Evolutionary conservation across 2,888 invertebrate species (phyloP).

Genomic region (Papilio gigon): DNA sequence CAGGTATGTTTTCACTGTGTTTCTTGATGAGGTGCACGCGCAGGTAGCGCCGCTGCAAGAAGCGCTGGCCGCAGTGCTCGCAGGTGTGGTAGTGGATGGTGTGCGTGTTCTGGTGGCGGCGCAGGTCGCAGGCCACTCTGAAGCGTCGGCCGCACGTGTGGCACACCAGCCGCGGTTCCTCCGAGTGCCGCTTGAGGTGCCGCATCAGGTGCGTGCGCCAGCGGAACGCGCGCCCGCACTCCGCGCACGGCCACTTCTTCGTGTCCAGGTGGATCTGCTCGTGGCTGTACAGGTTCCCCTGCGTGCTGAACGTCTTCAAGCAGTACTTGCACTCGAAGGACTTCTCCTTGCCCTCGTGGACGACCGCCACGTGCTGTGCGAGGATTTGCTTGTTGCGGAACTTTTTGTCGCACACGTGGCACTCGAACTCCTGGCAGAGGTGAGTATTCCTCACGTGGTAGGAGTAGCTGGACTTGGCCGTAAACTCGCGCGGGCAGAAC

Average conservation of each 20-base stretch:
- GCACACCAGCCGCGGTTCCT: slow-evolving; percentile 68
- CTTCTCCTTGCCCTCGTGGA: slow-evolving; percentile 57
- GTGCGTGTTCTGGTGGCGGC: slow-evolving; percentile 79
- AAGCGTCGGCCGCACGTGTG: slow-evolving; percentile 76
- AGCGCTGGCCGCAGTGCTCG: slow-evolving; percentile 68
- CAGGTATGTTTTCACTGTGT: slow-evolving; percentile 48
- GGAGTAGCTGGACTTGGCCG: slow-evolving; percentile 75
- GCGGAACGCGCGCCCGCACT: slow-evolving; percentile 70
- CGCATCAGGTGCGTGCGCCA: slow-evolving; percentile 72
- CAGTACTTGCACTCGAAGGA: not conserved
- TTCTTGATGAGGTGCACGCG: slow-evolving; percentile 71
- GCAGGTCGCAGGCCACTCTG: slow-evolving; percentile 71
- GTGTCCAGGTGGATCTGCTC: slow-evolving; percentile 70
- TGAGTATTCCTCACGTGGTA: slow-evolving; percentile 81
- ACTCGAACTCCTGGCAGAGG: slow-evolving; percentile 70
- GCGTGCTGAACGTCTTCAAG: slow-evolving; percentile 71
- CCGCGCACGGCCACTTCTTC: slow-evolving; percentile 53
- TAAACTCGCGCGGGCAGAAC: slow-evolving; percentile 73
- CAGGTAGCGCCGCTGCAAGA: slow-evolving; percentile 80
- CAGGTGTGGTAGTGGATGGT: slow-evolving; percentile 67
- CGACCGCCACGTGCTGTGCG: slow-evolving; percentile 65
- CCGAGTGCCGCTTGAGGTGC: slow-evolving; percentile 72
- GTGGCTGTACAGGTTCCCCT: slow-evolving; percentile 78
- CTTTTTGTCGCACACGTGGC: slow-evolving; percentile 73
- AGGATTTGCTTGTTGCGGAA: slow-evolving; percentile 75